Percentiles rank a stretch among this genome's conserved stretches.
Evolutionary conservation across 2,888 invertebrate genomes (phyloP).

Genomic region (Amblyjoppa proteus): DNA sequence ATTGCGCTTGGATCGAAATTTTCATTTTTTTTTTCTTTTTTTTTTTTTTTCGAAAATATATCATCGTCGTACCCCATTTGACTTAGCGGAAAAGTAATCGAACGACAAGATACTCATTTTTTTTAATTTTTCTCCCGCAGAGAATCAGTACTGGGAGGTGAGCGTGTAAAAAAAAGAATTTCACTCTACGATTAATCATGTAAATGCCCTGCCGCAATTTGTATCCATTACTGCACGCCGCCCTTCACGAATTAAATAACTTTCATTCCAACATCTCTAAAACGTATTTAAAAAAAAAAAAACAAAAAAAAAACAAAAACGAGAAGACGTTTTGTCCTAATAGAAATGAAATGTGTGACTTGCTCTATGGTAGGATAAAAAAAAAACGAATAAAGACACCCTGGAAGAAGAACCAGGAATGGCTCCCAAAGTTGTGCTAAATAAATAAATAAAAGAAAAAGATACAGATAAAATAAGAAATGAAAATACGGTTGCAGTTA

Average conservation of each 20-base stretch:
- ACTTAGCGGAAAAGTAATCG: background rate
- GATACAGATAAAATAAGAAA: constrained; percentile 65
- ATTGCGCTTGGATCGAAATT: constrained; percentile 8
- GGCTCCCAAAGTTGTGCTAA: constrained; percentile 49
- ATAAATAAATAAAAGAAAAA: constrained; percentile 54
- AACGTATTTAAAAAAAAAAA: constrained; percentile 26
- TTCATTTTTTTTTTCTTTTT: constrained; percentile 1
- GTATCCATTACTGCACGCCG: constrained; percentile 41
- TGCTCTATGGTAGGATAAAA: constrained; percentile 29
- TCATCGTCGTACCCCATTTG: constrained; percentile 12
- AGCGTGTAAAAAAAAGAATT: background rate
- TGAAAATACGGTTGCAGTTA: constrained; percentile 83
- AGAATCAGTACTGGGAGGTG: background rate
- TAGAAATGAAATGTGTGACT: constrained; percentile 58
- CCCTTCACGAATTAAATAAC: constrained; percentile 43
- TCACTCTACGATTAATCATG: background rate
- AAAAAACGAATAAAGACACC: constrained; percentile 21
- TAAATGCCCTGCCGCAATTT: constrained; percentile 42
- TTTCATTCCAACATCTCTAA: constrained; percentile 62
- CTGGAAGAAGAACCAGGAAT: constrained; percentile 25
- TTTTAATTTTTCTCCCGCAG: background rate
- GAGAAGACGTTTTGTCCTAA: constrained; percentile 53
- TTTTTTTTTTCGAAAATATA: background rate
- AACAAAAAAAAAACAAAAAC: constrained; percentile 34
- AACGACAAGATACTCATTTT: background rate